Base-by-base conservation (phyloP, 2,113 vertebrate species). In the Nothocercus julius region DNA sequence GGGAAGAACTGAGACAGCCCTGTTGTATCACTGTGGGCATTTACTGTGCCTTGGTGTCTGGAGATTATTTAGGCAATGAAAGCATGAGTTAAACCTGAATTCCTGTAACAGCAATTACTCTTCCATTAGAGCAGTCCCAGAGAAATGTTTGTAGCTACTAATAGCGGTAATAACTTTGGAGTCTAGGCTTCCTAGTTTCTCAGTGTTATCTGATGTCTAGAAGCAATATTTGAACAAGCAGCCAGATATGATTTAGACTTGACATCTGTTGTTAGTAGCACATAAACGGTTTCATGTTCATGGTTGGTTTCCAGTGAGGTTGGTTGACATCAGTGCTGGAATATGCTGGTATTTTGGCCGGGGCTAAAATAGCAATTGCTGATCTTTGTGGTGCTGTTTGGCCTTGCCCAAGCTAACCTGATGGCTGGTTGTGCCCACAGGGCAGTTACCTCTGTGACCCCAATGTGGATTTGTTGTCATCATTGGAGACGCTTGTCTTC, bases 261-360 rank as follows among this genome's bases (percentile, higher is more conserved):
- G 36, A 36, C 51, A 95, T 90, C 44, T 91, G 24, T 66, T 84
- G 27, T 82, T 82, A 49, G 61, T 66, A 88, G 21, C 19, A 51
- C 58, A 44, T 78, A 32, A 74, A 34, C 89, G 44, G 86, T 51
- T 79, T 86, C 25, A 61, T 1, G 2, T 59, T 87, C 82, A 30
- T 74, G 30, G 80, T 93, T 86, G 58, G 17, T 58, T 87, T 76
- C 36, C 40, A 64, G 25, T 56, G 25, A 8, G 70, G 63, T 83
- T 79, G 85, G 15, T 16, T 79, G 62, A 40, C 2, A 68, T 45
- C 9, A 59, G 7, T 67, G 12, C 42, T 78, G 40, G 85, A 90
- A 3, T 24, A 32, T 21, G 38, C 4, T 13, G 53, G 14, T 74
- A 8, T 49, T 83, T 49, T 0, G 0, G 2, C 4, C 7, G 3